Base-by-base conservation (phyloP, 1,140 invertebrate genomes). In the Dendroctonus ponderosae region DNA sequence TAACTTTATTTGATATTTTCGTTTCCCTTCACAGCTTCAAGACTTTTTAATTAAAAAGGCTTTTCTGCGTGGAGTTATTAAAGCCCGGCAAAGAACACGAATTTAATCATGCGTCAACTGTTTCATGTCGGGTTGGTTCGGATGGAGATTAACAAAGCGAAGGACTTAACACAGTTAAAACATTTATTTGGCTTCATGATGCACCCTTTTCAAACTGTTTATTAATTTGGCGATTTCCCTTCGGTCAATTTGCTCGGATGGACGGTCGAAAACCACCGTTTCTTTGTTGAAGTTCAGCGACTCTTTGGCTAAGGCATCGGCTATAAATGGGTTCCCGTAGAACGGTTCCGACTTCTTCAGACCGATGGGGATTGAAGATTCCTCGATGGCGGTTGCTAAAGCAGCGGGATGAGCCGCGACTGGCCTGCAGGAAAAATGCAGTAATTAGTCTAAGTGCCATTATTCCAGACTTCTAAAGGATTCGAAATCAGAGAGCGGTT, bases 181-280 rank as follows among this genome's bases (percentile, higher is more conserved):
- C 26, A 3, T 26, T 26, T 26, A 26, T 26, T 26, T 26, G 1
- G 26, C 39, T 50, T 58, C 64, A 40, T 66, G 38, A 7, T 70
- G 68, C n/a, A 14, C 64, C 51, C 49, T 66, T 37, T 68, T 60
- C 37, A 71, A 52, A 51, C 66, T 71, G 44, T 70, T 71, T 9
- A 92, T 84, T 58, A 91, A 84, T 66, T 87, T 84, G 68, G 85
- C 90, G 59, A 93, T 89, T 72, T 86, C 86, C 67, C 87, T 83
- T 15, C 90, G 81, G 0, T 90, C 86, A 69, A 93, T 92, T 76
- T 90, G 87, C 66, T 92, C 89, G 0, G 89, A 86, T 73, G 91
- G 89, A 5, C 91, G 82, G 72, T 91, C 82, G 40, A 86, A 82
- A 3, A 92, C 89, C 53, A 86, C 87, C 78, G 85, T 86, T 77